A percentile compares a stretch with the other conserved stretches of the same genome.
phyloP scores from a whole-genome alignment of 2,797 vertebrate genomes.

The Gymnodraco acuticeps region DNA sequence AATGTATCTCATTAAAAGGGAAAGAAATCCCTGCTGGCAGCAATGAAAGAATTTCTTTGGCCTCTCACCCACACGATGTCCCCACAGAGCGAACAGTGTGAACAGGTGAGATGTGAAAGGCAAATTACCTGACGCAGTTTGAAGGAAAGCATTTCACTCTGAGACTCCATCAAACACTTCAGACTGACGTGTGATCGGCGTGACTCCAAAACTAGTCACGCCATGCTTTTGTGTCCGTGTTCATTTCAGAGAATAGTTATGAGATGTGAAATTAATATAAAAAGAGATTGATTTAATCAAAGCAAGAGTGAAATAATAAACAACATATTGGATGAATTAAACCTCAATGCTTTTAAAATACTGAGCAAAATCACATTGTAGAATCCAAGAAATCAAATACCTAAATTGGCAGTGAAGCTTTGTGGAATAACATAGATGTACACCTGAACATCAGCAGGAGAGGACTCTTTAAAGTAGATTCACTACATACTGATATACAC shows the following conservation, averaged over 20 bases:
- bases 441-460: too few species aligned
- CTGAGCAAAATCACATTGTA: neutral
- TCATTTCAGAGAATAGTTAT: neutral
- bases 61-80: slow-evolving; percentile 21
- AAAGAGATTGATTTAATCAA: neutral
- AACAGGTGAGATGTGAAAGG: slow-evolving; percentile 46
- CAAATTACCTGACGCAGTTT: slow-evolving; percentile 45
- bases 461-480: too few species aligned
- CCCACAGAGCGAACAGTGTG: slow-evolving; percentile 42
- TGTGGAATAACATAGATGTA: neutral
- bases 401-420: neutral
- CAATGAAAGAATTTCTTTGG: slow-evolving; percentile 4
- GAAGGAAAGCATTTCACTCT: slow-evolving; percentile 39
- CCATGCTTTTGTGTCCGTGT: neutral
- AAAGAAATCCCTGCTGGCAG: slow-evolving; percentile 21
- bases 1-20: slow-evolving; percentile 52
- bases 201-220: slow-evolving; percentile 3
- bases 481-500: too few species aligned
- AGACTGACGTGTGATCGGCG: slow-evolving; percentile 13
- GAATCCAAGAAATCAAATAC: neutral
- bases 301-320: neutral
- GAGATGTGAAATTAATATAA: neutral
- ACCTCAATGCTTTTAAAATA: too few species aligned
- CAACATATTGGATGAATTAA: neutral
- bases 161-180: slow-evolving; percentile 23